These are phyloP conservation scores for Drosophila imparisetae DNA, from an alignment of 2,888 invertebrate species.

Conservation along the genomic window DNA sequence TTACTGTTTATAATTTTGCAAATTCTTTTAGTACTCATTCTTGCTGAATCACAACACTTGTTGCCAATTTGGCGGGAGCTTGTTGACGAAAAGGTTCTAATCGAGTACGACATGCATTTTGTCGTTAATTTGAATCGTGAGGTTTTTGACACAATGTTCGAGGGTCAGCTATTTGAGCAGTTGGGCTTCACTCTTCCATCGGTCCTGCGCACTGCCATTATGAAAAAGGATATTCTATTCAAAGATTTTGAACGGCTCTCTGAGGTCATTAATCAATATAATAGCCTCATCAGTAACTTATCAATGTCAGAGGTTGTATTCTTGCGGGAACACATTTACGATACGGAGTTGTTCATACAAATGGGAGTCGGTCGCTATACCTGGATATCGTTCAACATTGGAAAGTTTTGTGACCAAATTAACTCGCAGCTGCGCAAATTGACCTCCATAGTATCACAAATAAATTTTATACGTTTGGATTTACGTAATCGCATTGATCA, in stretches of 20 bases:
- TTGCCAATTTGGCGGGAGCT: constrained; percentile 89
- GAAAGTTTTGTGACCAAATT: constrained; percentile 89
- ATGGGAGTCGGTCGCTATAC: constrained; percentile 93
- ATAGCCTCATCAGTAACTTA: constrained; percentile 87
- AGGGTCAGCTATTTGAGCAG: constrained; percentile 91
- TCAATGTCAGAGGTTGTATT: constrained; percentile 90
- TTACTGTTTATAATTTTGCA: background rate
- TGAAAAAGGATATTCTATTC: constrained; percentile 86
- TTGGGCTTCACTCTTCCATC: constrained; percentile 87
- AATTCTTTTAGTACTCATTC: constrained; percentile 77
- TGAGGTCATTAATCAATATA: constrained; percentile 88
- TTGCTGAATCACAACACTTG: constrained; percentile 74
- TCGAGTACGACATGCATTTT: constrained; percentile 89
- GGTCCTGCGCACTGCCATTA: constrained; percentile 86
- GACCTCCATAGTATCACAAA: constrained; percentile 88
- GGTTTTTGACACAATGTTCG: constrained; percentile 89
- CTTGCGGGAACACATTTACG: constrained; percentile 88
- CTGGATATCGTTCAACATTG: constrained; percentile 94
- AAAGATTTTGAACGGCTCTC: constrained; percentile 88
- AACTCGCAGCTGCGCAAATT: constrained; percentile 87
- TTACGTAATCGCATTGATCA: constrained; percentile 87
- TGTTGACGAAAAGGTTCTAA: constrained; percentile 88
- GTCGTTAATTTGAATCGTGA: constrained; percentile 87
- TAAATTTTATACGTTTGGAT: constrained; percentile 89
- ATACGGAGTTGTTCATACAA: constrained; percentile 90